phyloP scores from a whole-genome alignment of 2,113 vertebrate genomes.

The crab-eating macaque (Macaca fascicularis) region DNA sequence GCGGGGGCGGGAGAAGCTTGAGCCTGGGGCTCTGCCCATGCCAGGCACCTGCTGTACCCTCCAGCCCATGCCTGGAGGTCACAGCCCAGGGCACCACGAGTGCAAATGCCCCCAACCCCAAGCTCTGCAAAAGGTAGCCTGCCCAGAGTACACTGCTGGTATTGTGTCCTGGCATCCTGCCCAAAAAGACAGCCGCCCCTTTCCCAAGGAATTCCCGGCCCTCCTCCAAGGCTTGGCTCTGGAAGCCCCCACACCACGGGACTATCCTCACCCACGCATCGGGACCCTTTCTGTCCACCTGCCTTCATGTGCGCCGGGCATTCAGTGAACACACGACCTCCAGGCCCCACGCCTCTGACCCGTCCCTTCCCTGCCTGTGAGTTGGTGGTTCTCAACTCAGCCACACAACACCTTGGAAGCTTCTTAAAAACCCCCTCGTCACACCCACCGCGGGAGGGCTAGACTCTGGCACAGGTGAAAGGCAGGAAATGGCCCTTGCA shows the following conservation, averaged over 20 bases:
- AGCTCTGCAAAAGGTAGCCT: neutral
- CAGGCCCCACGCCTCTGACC: neutral
- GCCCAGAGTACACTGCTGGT: neutral
- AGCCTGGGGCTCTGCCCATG: neutral
- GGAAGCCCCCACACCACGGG: neutral
- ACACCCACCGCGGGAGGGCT: too few species aligned
- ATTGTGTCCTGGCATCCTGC: neutral
- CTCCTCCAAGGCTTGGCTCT: neutral
- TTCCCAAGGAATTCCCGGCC: neutral
- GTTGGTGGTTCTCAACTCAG: neutral
- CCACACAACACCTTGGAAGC: neutral
- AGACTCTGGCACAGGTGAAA: neutral
- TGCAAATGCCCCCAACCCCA: neutral
- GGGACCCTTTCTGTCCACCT: neutral
- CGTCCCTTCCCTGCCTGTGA: neutral
- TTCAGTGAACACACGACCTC: neutral
- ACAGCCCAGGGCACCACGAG: neutral
- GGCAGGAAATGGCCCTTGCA: neutral
- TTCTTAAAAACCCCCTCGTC: neutral
- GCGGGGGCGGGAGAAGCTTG: neutral
- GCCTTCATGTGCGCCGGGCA: neutral
- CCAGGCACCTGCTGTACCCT: neutral
- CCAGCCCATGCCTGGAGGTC: neutral
- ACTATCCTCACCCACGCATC: neutral
- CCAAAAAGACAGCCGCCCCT: neutral